Conservation (phyloP, 2,888 invertebrate genomes). For the Orchesella flavescens region DNA sequence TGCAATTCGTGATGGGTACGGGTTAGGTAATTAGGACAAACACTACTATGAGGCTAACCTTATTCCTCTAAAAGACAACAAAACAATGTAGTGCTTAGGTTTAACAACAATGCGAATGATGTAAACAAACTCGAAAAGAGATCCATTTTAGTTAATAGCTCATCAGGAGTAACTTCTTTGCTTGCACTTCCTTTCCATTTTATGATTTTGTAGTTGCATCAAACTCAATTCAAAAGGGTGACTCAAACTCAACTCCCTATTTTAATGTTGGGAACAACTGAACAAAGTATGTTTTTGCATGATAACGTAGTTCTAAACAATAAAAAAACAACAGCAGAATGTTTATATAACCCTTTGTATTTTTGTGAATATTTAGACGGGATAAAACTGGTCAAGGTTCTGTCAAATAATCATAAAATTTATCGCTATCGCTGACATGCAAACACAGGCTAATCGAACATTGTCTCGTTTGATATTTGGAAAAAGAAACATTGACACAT, state of each 20-base stretch:
- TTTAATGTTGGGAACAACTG: background rate
- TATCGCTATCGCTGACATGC: background rate
- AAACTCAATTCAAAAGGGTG: background rate
- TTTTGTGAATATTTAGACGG: no score
- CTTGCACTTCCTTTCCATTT: conserved; percentile 38
- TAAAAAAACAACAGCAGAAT: no score
- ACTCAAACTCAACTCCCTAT: background rate
- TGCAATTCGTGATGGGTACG: conserved; percentile 26
- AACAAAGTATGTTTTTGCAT: background rate
- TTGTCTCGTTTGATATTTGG: background rate
- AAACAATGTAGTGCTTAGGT: no score
- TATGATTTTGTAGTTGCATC: background rate
- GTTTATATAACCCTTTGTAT: no score
- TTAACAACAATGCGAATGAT: background rate
- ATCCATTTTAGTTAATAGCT: conserved; percentile 14
- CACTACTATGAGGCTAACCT: background rate
- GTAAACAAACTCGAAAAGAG: background rate
- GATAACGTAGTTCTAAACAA: no score
- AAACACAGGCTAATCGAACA: background rate
- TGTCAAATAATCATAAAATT: background rate
- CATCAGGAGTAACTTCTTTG: conserved; percentile 17
- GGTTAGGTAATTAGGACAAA: conserved; percentile 37
- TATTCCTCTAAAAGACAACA: background rate
- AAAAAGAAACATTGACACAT: background rate
- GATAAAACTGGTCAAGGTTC: conserved; percentile 21